Base-by-base conservation (phyloP, 2,113 vertebrate species). In the Podarcis raffonei region DNA sequence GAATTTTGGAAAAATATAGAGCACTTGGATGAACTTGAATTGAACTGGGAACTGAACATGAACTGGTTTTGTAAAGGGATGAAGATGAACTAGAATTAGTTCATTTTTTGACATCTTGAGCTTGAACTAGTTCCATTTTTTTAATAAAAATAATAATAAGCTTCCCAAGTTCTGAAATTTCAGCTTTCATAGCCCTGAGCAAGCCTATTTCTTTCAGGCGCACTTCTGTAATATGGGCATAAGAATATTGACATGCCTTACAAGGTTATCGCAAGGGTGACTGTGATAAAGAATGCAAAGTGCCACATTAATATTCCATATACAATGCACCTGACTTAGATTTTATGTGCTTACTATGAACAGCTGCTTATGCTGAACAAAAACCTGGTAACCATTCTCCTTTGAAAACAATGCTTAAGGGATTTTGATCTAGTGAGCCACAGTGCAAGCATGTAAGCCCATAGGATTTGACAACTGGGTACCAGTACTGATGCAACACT, bases 301-400 rank as follows among this genome's bases (percentile, higher is more conserved):
- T 13, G 35, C n/a, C 57, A 69, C 69, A 16, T 32, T 30, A 66
- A 23, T 35, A 69, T 86, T 62, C 62, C 62, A 32, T 53, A 53
- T 79, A 32, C 79, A 88, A n/a, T 39, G 35, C 25, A 72, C 79
- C 32, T 32, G 20, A 23, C 53, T 62, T 11, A 76, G 37, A 82
- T 88, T 82, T 82, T 82, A 75, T 88, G 79, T 62, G 25, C 35
- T 86, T 76, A 83, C 27, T 25, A 62, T 76, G 57, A 75, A 88
- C 87, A 88, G 69, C 79, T 82, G 87, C 42, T 82, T 62, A 82
- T 65, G 57, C 80, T 32, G 69, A 30, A 75, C 27, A 74, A 62
- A 69, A 88, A 62, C 79, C 79, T 87, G n/a, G 16, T 81, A 37
- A 65, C 69, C 79, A 75, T 74, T 82, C 53, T 75, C 37, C 53